Percentiles rank a stretch among this genome's conserved stretches.
These are phyloP conservation scores for Neodontobutis hainanensis DNA, from an alignment of 2,113 vertebrate species.

Conservation along the genomic window DNA sequence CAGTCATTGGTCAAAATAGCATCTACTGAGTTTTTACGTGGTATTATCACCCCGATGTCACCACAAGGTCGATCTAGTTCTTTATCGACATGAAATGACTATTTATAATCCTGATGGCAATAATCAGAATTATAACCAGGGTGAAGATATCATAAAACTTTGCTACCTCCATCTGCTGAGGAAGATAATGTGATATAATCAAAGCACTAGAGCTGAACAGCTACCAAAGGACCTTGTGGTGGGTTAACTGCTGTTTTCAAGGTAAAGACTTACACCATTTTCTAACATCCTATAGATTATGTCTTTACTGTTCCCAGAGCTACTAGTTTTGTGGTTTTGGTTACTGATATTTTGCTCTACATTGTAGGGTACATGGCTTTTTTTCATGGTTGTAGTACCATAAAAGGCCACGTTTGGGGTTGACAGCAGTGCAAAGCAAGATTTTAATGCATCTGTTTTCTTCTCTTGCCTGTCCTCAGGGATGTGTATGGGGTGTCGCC, in stretches of 20 bases:
- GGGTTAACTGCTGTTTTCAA: background rate
- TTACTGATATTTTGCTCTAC: no score
- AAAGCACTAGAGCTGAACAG: background rate
- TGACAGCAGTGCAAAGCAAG: no score
- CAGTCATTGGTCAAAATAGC: no score
- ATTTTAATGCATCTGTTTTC: background rate
- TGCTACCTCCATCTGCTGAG: background rate
- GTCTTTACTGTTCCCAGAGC: background rate
- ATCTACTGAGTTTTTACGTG: background rate
- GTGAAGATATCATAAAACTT: background rate
- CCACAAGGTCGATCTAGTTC: background rate
- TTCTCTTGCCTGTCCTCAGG: slow-evolving; percentile 67
- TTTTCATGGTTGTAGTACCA: no score
- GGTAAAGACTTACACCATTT: background rate
- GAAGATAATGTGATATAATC: background rate
- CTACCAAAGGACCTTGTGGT: background rate
- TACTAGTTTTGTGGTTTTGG: background rate
- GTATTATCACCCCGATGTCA: background rate
- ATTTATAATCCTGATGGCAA: background rate
- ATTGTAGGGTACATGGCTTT: no score
- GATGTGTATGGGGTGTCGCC: slow-evolving; percentile 94
- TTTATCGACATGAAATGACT: background rate
- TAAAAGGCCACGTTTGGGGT: no score
- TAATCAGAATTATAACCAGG: background rate
- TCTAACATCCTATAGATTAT: background rate